Conservation (phyloP, 2,888 invertebrate genomes). For the Gari tellinella region DNA sequence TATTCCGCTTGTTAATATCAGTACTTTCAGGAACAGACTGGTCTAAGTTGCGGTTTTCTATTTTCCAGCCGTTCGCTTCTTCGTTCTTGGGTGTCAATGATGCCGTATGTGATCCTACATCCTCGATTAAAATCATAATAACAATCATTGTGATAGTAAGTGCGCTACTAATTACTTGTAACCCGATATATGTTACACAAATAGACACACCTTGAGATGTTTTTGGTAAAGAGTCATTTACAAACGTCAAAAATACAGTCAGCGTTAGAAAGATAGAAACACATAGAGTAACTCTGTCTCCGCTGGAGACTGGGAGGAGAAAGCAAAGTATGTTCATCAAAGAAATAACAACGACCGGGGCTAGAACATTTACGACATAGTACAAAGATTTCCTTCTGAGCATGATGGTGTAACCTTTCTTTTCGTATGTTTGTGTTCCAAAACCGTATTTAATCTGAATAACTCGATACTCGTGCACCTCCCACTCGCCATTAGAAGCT, state of each 20-base stretch:
- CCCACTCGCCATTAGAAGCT: constrained; percentile 15
- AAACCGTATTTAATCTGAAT: not conserved
- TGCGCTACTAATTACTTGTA: no score
- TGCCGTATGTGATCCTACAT: no score
- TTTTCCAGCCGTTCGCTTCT: no score
- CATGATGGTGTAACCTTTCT: constrained; percentile 20
- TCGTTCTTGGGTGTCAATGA: no score
- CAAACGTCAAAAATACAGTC: constrained; percentile 55
- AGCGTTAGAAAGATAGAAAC: constrained; percentile 59
- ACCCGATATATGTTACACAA: constrained; percentile 43
- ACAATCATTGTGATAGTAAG: constrained; percentile 1
- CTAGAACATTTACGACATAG: constrained; percentile 52
- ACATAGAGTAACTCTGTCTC: constrained; percentile 55
- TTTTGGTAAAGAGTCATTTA: constrained; percentile 44
- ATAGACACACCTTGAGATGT: constrained; percentile 54
- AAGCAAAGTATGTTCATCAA: constrained; percentile 54
- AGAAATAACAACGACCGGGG: constrained; percentile 49
- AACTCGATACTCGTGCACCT: not conserved
- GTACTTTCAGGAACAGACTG: no score
- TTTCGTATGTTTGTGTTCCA: constrained; percentile 2
- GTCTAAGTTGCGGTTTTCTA: no score
- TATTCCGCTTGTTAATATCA: no score
- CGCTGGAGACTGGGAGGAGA: constrained; percentile 52
- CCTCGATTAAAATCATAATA: constrained; percentile 3
- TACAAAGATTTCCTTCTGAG: constrained; percentile 47